Base-by-base conservation (phyloP, 2,888 invertebrate species). In the Pocota personata region DNA sequence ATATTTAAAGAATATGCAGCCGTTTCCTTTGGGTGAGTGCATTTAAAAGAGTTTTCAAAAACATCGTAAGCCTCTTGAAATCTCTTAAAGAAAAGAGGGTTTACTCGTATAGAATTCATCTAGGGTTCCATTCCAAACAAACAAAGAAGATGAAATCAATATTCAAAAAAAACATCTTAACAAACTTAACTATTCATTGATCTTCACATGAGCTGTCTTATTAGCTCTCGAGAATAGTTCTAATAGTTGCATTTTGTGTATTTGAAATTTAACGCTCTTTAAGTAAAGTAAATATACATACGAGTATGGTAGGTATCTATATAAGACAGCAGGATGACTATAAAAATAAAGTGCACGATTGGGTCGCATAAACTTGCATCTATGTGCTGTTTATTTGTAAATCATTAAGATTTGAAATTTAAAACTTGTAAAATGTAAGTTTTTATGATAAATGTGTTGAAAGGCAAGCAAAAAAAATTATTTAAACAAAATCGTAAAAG, bases 51-150 rank as follows among this genome's bases (percentile, higher is more conserved):
- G 37, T 62, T 40, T 43, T 32, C 32, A 14, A 37, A 48, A 78
- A 83, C 72, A 72, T 72, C 72, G 30, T 83, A 83, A 83, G 82
- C 82, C 82, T 77, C 82, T 83, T 72, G 46, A 83, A 72, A 83
- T 72, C 77, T 67, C 66, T 60, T 50, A 50, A 66, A 55, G 66
- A 78, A 67, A 55, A 67, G 57, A 78, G 46, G 71, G 60, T 72
- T 83, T 78, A n/a, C n/a, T n/a, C n/a, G n/a, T n/a, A 37, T 37
- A 12, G 32, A 46, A 52, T 55, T 72, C 66, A 62, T 58, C 58
- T 37, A 57, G 48, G 67, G 37, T 67, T 77, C 71, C 46, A 58
- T 82, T 77, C 71, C 77, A 82, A 77, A 71, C 78, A 83, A 83
- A 78, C 66, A 83, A 77, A 72, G 58, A 55, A 78, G 72, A 43